A percentile compares a stretch with the other conserved stretches of the same genome.
These are phyloP conservation scores for Acinonyx jubatus DNA, from an alignment of 2,113 vertebrate genomes.

Conservation along the genomic window DNA sequence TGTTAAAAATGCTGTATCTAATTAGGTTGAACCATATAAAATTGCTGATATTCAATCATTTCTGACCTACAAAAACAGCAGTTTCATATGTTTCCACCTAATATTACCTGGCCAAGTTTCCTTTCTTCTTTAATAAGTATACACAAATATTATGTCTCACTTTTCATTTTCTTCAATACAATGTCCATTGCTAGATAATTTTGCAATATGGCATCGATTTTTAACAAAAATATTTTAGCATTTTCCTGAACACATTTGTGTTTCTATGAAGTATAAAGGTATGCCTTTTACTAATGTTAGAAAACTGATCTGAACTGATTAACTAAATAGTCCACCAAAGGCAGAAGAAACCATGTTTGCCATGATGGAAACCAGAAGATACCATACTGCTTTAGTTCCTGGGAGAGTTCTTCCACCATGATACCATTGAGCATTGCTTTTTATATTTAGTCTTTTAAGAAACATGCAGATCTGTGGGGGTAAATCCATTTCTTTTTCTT, in stretches of 20 bases:
- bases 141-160: neutral
- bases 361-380: neutral
- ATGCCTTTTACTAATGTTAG: neutral
- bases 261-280: neutral
- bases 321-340: neutral
- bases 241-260: neutral
- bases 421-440: neutral
- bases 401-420: neutral
- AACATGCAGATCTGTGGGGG: neutral
- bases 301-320: neutral
- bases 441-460: neutral
- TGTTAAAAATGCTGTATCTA: constrained; percentile 44
- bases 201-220: neutral
- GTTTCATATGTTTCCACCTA: neutral
- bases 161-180: neutral
- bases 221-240: neutral
- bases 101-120: neutral
- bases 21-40: constrained; percentile 17
- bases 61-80: constrained; percentile 44
- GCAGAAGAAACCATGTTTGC: neutral
- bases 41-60: neutral
- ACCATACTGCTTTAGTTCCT: neutral
- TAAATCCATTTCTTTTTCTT: neutral
- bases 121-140: neutral
- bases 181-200: neutral